Evolutionary conservation across 1,140 invertebrate genomes (phyloP).

Genomic region (Drosophila sproati): DNA sequence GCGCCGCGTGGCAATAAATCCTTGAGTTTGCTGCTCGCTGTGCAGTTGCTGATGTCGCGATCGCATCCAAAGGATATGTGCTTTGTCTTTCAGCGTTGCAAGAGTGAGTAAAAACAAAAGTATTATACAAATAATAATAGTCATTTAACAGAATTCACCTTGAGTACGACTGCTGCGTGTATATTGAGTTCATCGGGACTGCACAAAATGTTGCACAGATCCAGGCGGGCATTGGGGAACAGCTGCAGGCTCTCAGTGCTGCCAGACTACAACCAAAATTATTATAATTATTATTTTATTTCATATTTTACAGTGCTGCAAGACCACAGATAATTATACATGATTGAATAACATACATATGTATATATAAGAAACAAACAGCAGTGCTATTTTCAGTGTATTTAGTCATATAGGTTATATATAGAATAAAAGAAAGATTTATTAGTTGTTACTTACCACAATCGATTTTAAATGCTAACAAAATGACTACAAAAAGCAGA

Average conservation of each 20-base stretch:
- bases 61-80: constrained; percentile 84
- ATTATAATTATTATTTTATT: neutral
- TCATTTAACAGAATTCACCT: constrained; percentile 47
- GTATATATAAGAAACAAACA: no score
- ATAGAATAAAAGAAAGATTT: no score
- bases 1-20: constrained; percentile 94
- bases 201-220: constrained; percentile 95
- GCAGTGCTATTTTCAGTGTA: no score
- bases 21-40: constrained; percentile 85
- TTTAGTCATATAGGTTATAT: no score
- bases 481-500: no score
- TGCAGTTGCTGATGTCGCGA: constrained; percentile 84
- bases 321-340: no score
- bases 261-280: constrained; percentile 53
- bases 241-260: constrained; percentile 86
- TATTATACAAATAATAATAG: neutral
- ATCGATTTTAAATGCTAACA: no score
- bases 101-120: neutral
- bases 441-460: no score
- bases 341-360: no score
- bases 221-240: constrained; percentile 93
- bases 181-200: constrained; percentile 85
- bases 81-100: constrained; percentile 64
- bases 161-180: constrained; percentile 71
- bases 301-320: no score